Percentiles rank a stretch among this genome's conserved stretches.
Conservation (phyloP, 2,797 vertebrate species). For the Lycodopsis pacificus region DNA sequence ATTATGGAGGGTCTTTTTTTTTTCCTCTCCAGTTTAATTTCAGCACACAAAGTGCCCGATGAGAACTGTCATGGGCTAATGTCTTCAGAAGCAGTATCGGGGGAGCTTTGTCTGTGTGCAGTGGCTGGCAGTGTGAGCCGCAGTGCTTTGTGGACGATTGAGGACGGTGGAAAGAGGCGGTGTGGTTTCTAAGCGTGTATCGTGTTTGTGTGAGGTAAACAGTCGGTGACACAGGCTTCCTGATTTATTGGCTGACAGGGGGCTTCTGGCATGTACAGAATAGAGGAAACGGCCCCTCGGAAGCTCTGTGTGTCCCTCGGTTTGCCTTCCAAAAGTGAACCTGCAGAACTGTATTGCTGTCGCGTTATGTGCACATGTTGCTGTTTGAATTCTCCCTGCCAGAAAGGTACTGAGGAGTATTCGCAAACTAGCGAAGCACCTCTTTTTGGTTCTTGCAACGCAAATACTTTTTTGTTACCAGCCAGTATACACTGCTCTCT, state of each 20-base stretch:
- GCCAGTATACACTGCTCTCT: background rate
- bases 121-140: conserved; percentile 24
- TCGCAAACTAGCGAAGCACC: background rate
- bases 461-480: background rate
- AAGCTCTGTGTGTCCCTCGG: conserved; percentile 47
- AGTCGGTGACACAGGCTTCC: conserved; percentile 65
- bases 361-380: background rate
- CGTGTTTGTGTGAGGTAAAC: conserved; percentile 63
- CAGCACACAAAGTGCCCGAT: background rate
- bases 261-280: conserved; percentile 49
- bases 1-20: conserved; percentile 58
- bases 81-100: conserved; percentile 14
- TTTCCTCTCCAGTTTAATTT: conserved; percentile 38
- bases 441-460: background rate
- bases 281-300: conserved; percentile 49
- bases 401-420: background rate
- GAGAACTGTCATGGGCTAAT: conserved; percentile 4
- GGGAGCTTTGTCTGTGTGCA: conserved; percentile 15
- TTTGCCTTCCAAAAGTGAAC: conserved; percentile 36
- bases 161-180: conserved; percentile 48
- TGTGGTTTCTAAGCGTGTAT: conserved; percentile 62
- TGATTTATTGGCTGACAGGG: conserved; percentile 63
- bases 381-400: background rate
- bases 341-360: background rate
- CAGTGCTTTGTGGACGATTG: conserved; percentile 33